A percentile compares a stretch with the other conserved stretches of the same genome.
Evolutionary conservation across 2,888 invertebrate genomes (phyloP).

Genomic region (Drosophila setosimentum): DNA sequence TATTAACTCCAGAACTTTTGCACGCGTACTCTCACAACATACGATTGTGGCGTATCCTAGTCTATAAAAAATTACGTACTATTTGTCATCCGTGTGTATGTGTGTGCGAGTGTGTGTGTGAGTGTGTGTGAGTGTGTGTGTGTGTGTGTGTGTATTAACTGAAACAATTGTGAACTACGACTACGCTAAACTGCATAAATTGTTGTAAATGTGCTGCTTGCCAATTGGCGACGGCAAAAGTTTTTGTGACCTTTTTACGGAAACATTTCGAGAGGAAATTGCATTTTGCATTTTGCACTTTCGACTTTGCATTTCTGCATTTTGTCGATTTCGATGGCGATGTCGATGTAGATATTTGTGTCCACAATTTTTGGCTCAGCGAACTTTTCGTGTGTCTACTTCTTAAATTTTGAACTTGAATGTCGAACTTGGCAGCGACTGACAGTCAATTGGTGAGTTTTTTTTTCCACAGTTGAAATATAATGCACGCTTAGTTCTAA

Average conservation of each 20-base stretch:
- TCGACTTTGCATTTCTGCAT: conserved; percentile 20
- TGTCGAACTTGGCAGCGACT: conserved; percentile 3
- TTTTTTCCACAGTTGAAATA: not conserved
- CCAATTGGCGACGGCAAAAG: conserved; percentile 67
- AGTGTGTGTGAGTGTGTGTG: conserved; percentile 2
- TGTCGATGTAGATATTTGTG: conserved; percentile 4
- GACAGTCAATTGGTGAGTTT: conserved; percentile 38
- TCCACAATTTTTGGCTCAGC: conserved; percentile 15
- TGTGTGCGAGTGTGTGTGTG: conserved; percentile 10
- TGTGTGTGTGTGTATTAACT: conserved; percentile 12
- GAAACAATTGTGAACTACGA: conserved; percentile 30
- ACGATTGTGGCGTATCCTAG: conserved; percentile 35
- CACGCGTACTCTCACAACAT: conserved; percentile 29
- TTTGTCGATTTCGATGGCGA: not conserved
- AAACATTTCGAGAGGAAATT: conserved; percentile 59
- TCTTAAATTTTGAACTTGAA: conserved; percentile 8
- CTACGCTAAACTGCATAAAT: conserved; percentile 35
- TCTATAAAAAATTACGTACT: conserved; percentile 12
- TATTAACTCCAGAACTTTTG: conserved; percentile 42
- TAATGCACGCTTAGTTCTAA: not conserved
- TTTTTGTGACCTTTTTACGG: conserved; percentile 58
- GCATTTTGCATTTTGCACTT: conserved; percentile 52
- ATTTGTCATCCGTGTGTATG: conserved; percentile 1
- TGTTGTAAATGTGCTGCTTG: conserved; percentile 40
- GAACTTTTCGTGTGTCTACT: conserved; percentile 22